A percentile compares a stretch with the other conserved stretches of the same genome.
These are phyloP conservation scores for Probosciger aterrimus DNA, from an alignment of 2,113 vertebrate species.

Conservation along the genomic window DNA sequence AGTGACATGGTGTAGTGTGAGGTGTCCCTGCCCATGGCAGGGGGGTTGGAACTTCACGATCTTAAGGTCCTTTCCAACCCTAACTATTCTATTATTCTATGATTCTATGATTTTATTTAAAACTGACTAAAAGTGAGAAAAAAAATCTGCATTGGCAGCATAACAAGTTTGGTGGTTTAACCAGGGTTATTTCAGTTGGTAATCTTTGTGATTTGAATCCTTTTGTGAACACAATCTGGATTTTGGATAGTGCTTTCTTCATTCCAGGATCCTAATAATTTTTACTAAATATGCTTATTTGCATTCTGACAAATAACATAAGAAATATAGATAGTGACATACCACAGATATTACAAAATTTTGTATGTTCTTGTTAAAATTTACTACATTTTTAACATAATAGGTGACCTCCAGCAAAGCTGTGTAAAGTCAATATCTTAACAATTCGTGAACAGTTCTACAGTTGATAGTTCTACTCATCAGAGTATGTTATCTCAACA, in stretches of 20 bases:
- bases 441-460: background rate
- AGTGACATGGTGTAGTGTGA: too few relatives aligned
- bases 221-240: background rate
- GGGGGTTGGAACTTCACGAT: too few relatives aligned
- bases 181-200: background rate
- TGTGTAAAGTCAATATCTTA: background rate
- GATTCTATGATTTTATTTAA: background rate
- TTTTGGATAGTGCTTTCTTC: background rate
- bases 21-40: too few relatives aligned
- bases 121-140: background rate
- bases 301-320: background rate
- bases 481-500: background rate
- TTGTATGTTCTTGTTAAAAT: background rate
- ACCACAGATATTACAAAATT: background rate
- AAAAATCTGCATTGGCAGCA: background rate
- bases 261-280: background rate
- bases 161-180: background rate
- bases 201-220: background rate
- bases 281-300: background rate
- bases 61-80: too few relatives aligned
- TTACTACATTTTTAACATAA: background rate
- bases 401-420: background rate
- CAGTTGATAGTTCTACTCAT: background rate
- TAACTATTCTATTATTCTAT: too few relatives aligned
- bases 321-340: background rate